phyloP scores from a whole-genome alignment of 2,888 invertebrate species.

The Dione juno region DNA sequence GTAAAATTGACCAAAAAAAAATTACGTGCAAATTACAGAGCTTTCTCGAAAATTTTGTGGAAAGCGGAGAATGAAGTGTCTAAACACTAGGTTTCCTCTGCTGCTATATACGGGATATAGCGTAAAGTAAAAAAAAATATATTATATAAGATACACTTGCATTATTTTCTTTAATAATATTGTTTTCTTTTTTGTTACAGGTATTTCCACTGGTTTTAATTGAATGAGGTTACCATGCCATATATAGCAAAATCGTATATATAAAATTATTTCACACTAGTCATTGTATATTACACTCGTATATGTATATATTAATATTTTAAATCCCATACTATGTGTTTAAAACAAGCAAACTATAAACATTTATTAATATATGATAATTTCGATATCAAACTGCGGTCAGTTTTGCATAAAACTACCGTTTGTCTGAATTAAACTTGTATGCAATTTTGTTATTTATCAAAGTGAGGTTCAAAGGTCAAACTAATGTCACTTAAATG shows the following conservation, averaged over 20 bases:
- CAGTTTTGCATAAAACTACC: slow-evolving; percentile 21
- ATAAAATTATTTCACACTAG: no score
- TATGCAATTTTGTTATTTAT: slow-evolving; percentile 15
- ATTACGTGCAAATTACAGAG: no score
- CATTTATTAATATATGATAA: slow-evolving; percentile 15
- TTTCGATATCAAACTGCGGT: slow-evolving; percentile 6
- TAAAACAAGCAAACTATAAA: background rate
- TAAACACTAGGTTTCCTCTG: no score
- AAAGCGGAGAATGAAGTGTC: no score
- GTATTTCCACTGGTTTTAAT: no score
- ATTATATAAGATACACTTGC: no score
- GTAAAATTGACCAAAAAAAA: no score
- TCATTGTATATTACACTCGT: background rate
- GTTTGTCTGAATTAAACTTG: slow-evolving; percentile 18
- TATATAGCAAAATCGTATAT: no score
- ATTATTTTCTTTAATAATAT: no score
- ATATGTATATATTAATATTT: background rate
- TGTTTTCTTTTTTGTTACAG: no score
- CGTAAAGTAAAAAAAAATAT: background rate
- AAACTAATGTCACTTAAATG: slow-evolving; percentile 26
- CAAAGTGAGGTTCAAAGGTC: slow-evolving; percentile 24
- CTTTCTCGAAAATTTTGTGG: no score
- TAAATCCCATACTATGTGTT: background rate
- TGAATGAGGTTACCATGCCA: no score
- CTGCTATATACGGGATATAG: background rate